Percentiles rank a stretch among this genome's conserved stretches.
Conservation (phyloP, 2,113 vertebrate species). For the Ascaphus truei region DNA sequence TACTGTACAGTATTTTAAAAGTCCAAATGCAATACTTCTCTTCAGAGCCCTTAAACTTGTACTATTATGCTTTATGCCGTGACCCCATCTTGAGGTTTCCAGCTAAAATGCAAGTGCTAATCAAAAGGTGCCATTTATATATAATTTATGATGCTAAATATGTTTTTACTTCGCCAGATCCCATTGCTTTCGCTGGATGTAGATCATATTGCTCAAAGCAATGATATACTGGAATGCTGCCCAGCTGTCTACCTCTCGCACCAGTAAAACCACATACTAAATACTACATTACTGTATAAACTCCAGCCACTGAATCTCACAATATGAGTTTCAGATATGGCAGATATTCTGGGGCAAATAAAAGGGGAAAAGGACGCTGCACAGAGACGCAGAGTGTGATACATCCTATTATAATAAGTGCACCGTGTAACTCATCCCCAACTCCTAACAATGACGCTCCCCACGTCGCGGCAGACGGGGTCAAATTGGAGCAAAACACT, state of each 20-base stretch:
- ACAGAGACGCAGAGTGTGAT: too few species aligned
- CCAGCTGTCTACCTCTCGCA: neutral
- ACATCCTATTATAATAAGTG: too few species aligned
- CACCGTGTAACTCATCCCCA: too few species aligned
- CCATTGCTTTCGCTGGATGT: neutral
- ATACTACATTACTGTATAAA: neutral
- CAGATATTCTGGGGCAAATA: too few species aligned
- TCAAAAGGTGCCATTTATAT: neutral
- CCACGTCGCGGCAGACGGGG: too few species aligned
- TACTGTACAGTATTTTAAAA: too few species aligned
- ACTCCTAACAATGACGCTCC: too few species aligned
- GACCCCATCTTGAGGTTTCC: neutral
- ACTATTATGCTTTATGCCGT: neutral
- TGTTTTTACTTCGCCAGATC: conserved; percentile 2
- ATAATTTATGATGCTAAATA: neutral
- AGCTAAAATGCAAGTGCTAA: neutral
- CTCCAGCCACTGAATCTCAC: neutral
- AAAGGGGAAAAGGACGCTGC: too few species aligned
- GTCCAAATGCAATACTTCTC: too few species aligned
- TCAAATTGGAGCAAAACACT: too few species aligned
- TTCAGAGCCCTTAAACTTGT: neutral
- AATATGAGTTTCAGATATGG: neutral
- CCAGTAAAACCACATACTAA: neutral
- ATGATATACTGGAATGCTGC: neutral
- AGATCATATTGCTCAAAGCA: neutral